Evolutionary conservation across 2,113 vertebrate genomes (phyloP), one percentile per base, ranked within the genome.

Genomic region (Engystomops pustulosus): DNA sequence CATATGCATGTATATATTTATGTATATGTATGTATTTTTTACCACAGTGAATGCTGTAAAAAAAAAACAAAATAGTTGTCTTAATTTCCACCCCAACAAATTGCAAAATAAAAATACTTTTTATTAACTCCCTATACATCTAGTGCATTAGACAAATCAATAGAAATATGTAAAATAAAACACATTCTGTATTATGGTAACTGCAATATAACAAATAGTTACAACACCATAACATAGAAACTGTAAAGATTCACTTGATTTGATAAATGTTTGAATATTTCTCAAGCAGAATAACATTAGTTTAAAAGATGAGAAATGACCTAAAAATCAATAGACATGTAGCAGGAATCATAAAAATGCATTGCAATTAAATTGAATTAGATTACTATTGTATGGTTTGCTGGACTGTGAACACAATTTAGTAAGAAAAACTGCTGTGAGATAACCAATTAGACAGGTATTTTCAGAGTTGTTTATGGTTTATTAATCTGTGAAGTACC

Each of bases 301-400:
- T 80, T 27, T 25, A 67, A 38, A 80, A 81, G 34, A 81, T 69
- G 30, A 80, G 38, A 81, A 38, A 38, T 38, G 65, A 49, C 49
- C 47, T 68, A 70, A 81, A 81, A 81, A 81, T 70, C 65, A 70
- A 81, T 81, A 38, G 53, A 80, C 41, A 41, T 70, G 30, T 38
- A 80, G 79, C 47, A 70, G 45, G 60, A 70, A 81, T 81, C 79
- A 80, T 81, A 80, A 80, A 80, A 69, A 80, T 69, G 62, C 79
- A 68, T 70, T 81, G 65, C 79, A 81, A 70, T 81, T 81, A 70
- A 81, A 38, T 81, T 81, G 34, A 81, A 70, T 70, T 70, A 70
- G 79, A 81, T 81, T 70, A 69, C 44, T 47, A 69, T 80, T 65
- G 41, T 68, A 80, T 69, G 79, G 78, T 27, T 68, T 68, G 79